A percentile compares a stretch with the other conserved stretches of the same genome.
Conservation (phyloP, 2,797 vertebrate species). For the Taeniopygia guttata region DNA sequence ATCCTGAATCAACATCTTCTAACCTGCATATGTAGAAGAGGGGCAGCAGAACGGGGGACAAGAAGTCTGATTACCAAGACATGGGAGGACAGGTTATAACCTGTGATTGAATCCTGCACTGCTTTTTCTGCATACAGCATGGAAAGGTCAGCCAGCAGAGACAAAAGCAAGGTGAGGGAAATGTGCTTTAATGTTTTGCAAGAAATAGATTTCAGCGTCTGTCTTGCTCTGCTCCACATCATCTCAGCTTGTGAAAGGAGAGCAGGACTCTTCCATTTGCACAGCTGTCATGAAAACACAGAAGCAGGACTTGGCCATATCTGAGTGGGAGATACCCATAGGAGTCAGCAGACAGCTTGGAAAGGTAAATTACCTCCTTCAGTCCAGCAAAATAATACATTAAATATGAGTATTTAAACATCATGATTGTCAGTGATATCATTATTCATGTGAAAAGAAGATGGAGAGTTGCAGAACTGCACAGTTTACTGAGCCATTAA, state of each 20-base stretch:
- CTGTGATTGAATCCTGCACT: background rate
- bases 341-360: background rate
- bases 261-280: background rate
- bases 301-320: background rate
- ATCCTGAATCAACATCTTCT: background rate
- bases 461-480: background rate
- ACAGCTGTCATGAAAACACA: background rate
- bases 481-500: background rate
- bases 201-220: background rate
- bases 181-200: background rate
- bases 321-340: background rate
- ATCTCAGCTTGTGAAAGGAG: background rate
- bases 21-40: background rate
- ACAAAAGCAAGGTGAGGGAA: background rate
- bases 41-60: background rate
- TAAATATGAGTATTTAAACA: background rate
- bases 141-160: background rate
- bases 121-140: background rate
- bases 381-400: background rate
- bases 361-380: background rate
- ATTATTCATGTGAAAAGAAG: background rate
- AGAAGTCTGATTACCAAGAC: background rate
- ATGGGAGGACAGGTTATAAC: background rate
- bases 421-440: background rate
- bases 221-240: background rate